These are phyloP conservation scores for Puma concolor DNA, from an alignment of 2,113 vertebrate genomes.

Conservation along the genomic window DNA sequence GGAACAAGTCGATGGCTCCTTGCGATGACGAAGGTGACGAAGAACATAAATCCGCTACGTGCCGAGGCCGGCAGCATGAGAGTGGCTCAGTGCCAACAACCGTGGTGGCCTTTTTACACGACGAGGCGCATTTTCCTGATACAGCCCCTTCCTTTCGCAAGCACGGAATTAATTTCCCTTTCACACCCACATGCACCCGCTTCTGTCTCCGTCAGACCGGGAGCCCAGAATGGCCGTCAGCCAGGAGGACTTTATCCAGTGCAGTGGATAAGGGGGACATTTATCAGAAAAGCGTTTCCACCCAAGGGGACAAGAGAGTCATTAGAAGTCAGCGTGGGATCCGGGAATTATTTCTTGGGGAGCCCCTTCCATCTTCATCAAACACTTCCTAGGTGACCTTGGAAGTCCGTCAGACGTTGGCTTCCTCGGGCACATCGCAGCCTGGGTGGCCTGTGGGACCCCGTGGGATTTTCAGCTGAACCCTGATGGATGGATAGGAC, in stretches of 20 bases:
- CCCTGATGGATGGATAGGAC: neutral
- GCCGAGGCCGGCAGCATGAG: neutral
- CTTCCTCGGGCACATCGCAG: neutral
- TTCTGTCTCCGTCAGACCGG: neutral
- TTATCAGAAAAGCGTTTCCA: neutral
- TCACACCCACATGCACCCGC: neutral
- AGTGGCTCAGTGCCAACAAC: neutral
- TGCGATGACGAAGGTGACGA: neutral
- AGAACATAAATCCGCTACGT: neutral
- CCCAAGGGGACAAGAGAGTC: neutral
- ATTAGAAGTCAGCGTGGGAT: neutral
- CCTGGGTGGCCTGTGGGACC: neutral
- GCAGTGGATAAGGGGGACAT: neutral
- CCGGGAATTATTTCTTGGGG: neutral
- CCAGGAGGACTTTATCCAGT: neutral
- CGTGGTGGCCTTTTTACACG: neutral
- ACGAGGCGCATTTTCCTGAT: neutral
- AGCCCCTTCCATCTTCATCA: neutral
- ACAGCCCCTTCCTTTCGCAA: neutral
- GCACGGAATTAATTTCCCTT: neutral
- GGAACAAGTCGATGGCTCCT: neutral
- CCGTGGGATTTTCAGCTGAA: neutral
- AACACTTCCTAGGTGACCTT: neutral
- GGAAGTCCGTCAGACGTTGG: neutral
- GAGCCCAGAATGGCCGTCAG: neutral